Percentiles rank a stretch among this genome's conserved stretches.
Evolutionary conservation across 2,113 vertebrate species (phyloP).

Genomic region (Microcebus lehilahytsara): DNA sequence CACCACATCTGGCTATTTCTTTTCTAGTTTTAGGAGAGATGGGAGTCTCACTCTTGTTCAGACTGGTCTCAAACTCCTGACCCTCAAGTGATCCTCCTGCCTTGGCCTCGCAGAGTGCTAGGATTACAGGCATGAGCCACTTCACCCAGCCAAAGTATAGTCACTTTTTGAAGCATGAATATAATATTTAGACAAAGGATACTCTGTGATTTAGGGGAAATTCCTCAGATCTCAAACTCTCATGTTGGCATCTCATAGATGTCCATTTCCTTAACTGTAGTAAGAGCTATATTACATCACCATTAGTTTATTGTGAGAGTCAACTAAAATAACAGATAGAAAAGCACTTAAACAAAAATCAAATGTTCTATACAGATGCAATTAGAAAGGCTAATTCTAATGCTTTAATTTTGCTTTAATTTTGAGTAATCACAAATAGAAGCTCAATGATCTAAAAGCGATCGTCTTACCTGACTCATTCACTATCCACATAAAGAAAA

Average conservation of each 20-base stretch:
- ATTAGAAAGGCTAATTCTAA: not conserved
- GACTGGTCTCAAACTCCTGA: too few species aligned
- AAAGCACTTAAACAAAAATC: not conserved
- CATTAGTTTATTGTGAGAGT: not conserved
- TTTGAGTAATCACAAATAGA: slow-evolving; percentile 8
- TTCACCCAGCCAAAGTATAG: not conserved
- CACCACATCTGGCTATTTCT: too few species aligned
- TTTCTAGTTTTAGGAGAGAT: too few species aligned
- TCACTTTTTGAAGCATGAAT: not conserved
- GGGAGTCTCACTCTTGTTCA: too few species aligned
- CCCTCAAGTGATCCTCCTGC: too few species aligned
- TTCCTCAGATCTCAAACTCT: not conserved
- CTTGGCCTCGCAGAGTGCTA: too few species aligned
- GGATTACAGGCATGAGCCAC: too few species aligned
- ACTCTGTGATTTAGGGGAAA: not conserved
- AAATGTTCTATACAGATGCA: not conserved
- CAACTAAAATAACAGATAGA: not conserved
- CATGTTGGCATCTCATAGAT: not conserved
- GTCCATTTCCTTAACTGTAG: not conserved
- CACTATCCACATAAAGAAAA: not conserved
- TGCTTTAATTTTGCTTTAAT: not conserved
- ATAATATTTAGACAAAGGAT: not conserved
- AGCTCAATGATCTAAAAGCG: not conserved
- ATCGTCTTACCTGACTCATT: not conserved
- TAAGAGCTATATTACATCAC: not conserved